phyloP scores from a whole-genome alignment of 2,797 vertebrate species.

The Cottoperca gobio region DNA sequence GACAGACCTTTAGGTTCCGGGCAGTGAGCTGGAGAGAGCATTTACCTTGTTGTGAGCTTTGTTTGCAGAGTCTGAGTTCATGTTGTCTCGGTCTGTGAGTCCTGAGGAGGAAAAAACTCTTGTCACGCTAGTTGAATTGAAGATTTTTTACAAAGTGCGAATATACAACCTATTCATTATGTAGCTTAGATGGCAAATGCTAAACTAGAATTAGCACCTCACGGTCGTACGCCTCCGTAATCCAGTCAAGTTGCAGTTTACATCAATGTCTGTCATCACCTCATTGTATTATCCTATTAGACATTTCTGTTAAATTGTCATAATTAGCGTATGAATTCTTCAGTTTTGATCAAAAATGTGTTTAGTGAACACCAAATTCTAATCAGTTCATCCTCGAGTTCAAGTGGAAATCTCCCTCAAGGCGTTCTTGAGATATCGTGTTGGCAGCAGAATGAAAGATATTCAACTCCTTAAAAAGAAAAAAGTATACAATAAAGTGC shows the following conservation, averaged over 20 bases:
- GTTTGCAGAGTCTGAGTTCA: conserved; percentile 89
- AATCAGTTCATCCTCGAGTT: too few relatives aligned
- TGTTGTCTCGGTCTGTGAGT: conserved; percentile 94
- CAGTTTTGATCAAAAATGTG: too few relatives aligned
- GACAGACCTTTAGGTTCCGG: neutral
- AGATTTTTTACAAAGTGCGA: neutral
- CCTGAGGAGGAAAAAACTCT: conserved; percentile 81
- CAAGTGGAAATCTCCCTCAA: too few relatives aligned
- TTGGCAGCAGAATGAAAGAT: neutral
- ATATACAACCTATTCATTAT: neutral
- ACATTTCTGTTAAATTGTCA: too few relatives aligned
- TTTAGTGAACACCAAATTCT: too few relatives aligned
- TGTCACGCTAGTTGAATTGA: neutral
- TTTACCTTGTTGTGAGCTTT: conserved; percentile 93
- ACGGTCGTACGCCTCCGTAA: too few relatives aligned
- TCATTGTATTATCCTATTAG: too few relatives aligned
- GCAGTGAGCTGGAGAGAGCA: neutral
- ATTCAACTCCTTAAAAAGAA: neutral
- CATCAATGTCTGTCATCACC: too few relatives aligned
- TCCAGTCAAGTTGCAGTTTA: too few relatives aligned
- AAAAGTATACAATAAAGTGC: too few relatives aligned
- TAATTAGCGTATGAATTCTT: too few relatives aligned
- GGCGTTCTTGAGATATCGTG: too few relatives aligned
- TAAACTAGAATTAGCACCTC: neutral
- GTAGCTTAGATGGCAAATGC: neutral